Base-by-base conservation (phyloP, 2,113 vertebrate genomes). In the Trogon melanurus region DNA sequence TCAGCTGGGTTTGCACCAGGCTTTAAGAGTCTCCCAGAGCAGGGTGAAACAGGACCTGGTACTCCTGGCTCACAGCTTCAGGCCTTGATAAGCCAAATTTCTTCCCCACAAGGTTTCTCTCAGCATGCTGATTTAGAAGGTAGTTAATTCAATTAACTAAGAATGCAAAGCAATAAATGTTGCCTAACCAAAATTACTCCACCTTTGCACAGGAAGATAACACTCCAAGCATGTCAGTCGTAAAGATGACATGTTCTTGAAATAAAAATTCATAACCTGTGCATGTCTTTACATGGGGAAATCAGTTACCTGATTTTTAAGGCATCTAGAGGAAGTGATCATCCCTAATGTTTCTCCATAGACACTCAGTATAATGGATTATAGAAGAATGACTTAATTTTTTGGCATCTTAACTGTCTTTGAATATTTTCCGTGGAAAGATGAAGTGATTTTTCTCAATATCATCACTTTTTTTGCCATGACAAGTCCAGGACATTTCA, bases 181-280 rank as follows among this genome's bases (percentile, higher is more conserved):
- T 95, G 95, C 94, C 94, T 79, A 78, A 93, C 61, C 57, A 72
- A 95, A 81, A 95, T 89, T 86, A 38, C 94, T 30, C 60, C 72
- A 74, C 91, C 90, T 96, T 92, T 88, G 87, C 91, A n/a, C 30
- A 30, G 87, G 80, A 45, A 92, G 92, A 94, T 96, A 89, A 81
- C 1, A 13, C 80, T 67, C 69, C 30, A 61, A 88, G 84, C 4
- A 1, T 38, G 58, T 73, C 91, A 85, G 85, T 73, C 16, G 1
- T 44, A 71, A 88, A 66, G 75, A 88, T 83, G 85, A 78, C 74
- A 51, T 48, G 65, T 56, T 83, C 79, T 73, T 83, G 67, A 91
- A 91, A 88, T 66, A 58, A 88, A 85, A 76, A 89, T 65, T 89
- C 82, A 41, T 71, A 66, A 62, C 75, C 67, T 44, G 0, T 74